Evolutionary conservation across 2,113 vertebrate genomes (phyloP).

Genomic region (Psammodynastes pulverulentus): DNA sequence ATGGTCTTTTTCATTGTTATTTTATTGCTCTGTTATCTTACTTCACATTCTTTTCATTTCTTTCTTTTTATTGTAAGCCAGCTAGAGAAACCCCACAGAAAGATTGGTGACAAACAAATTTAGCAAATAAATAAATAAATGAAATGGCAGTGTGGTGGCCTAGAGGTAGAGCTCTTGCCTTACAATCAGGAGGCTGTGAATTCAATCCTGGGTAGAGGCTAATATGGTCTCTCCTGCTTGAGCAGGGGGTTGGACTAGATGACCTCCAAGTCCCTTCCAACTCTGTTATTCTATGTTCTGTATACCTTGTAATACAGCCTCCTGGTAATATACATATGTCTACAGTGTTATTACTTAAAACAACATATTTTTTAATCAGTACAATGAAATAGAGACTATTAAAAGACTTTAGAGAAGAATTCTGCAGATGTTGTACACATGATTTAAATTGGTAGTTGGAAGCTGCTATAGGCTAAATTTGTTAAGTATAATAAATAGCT

Average conservation of each 20-base stretch:
- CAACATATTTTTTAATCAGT: neutral
- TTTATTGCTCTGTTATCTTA: neutral
- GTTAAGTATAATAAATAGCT: neutral
- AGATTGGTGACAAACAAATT: neutral
- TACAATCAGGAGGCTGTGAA: no score
- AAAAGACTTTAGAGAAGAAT: neutral
- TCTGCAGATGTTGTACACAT: neutral
- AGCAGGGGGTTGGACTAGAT: no score
- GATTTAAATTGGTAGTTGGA: constrained; percentile 1
- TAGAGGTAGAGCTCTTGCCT: no score
- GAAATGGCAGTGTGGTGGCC: no score
- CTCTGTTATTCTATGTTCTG: no score
- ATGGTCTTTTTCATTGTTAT: neutral
- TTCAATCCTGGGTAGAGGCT: no score
- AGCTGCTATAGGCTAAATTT: neutral
- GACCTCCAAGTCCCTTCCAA: no score
- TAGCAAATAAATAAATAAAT: neutral
- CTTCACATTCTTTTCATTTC: neutral
- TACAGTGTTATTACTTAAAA: neutral
- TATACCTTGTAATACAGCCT: neutral
- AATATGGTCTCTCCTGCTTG: no score
- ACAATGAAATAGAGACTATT: neutral
- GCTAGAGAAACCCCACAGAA: neutral
- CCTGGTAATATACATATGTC: neutral
- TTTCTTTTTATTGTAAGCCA: neutral